These are phyloP conservation scores for Falco biarmicus DNA, from an alignment of 2,797 vertebrate species.

Conservation along the genomic window DNA sequence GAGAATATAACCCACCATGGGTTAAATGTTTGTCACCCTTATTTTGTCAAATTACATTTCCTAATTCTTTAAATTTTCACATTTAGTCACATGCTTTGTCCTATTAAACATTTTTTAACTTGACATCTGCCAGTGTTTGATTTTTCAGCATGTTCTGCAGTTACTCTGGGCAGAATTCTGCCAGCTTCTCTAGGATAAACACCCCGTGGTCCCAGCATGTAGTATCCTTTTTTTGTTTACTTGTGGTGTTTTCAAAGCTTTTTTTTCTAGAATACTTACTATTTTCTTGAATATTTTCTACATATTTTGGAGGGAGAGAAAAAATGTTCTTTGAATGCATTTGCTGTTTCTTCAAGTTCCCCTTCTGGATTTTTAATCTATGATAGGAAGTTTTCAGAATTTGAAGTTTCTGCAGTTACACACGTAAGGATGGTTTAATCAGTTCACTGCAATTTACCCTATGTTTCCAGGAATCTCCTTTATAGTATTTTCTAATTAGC, in stretches of 20 bases:
- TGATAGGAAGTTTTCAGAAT: not conserved
- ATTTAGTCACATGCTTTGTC: not conserved
- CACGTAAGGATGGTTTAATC: not conserved
- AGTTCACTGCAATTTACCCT: not conserved
- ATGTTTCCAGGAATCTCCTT: not conserved
- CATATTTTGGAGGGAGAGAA: not conserved
- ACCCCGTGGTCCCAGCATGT: not conserved
- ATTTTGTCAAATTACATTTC: not conserved
- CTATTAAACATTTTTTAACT: not conserved
- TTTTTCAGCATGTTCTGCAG: not conserved
- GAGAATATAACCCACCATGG: accelerated
- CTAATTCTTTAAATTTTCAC: not conserved
- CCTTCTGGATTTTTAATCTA: not conserved
- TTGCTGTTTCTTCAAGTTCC: not conserved
- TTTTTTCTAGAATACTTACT: not conserved
- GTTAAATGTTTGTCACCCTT: not conserved
- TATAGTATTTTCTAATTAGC: not conserved
- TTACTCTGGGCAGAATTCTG: not conserved
- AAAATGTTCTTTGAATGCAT: not conserved
- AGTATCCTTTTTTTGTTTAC: not conserved
- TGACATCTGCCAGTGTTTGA: not conserved
- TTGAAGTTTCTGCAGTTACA: not conserved
- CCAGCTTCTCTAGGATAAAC: not conserved
- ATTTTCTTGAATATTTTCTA: not conserved
- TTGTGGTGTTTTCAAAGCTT: not conserved